Evolutionary conservation across 1,140 invertebrate species (phyloP), one percentile per base, ranked within the genome.

Genomic region (Popillia japonica): DNA sequence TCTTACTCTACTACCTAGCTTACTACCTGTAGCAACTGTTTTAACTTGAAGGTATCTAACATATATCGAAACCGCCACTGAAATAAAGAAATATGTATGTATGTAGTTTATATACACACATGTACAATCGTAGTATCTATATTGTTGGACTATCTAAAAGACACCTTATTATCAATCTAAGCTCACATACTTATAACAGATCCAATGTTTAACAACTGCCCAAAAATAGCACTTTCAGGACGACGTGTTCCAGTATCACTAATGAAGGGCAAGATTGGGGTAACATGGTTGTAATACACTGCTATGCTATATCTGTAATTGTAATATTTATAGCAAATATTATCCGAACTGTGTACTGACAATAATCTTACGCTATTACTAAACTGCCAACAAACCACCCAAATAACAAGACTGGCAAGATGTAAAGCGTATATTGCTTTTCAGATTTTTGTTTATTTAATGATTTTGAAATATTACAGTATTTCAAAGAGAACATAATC

Each of bases 141-240:
- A 34, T 34, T 34, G 4, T 34, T 34, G 59, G n/a, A 44, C 9
- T 14, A 44, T 44, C 17, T n/a, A 55, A 68, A 34, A 22, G 8
- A 68, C 6, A 27, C 61, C 6, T 6, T 27, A 10, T 6, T 34
- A 68, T 7, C 8, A 11, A 64, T 14, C 0, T 27, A 17, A 22
- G 22, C 78, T 6, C 55, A 91, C 92, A 91, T 89, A 95, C 93
- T 87, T 42, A 94, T 83, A 73, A 92, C 87, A 75, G 92, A 90
- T 55, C 90, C 90, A 48, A 94, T 89, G 84, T 95, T 95, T 23
- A 95, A 89, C 20, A 93, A 85, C 86, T 94, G 93, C 14, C 90
- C 92, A 85, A 95, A 96, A 74, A 95, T 90, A 84, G 93, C 95
- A 85, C 93, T 94, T 83, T 95, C 94, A 22, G 94, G 94, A 6